A percentile compares a stretch with the other conserved stretches of the same genome.
These are phyloP conservation scores for Scaptodrosophila lebanonensis DNA, from an alignment of 1,140 invertebrate species.

Conservation along the genomic window DNA sequence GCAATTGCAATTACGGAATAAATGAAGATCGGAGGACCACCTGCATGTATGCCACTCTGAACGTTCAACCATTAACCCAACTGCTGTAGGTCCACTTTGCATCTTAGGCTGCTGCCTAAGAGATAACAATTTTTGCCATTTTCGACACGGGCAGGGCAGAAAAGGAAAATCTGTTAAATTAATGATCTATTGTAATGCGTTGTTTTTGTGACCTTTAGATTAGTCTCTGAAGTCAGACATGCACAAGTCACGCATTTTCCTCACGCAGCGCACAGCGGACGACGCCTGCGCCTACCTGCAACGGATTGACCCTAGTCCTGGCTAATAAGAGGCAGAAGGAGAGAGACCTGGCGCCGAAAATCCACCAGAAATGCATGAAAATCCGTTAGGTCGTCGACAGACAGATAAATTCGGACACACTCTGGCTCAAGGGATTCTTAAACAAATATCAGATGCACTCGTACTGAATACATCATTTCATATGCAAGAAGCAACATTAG, in stretches of 20 bases:
- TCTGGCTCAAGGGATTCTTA: conserved; percentile 35
- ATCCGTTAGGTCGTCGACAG: conserved; percentile 56
- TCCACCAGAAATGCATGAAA: conserved; percentile 73
- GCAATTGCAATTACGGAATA: conserved; percentile 65
- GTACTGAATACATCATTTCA: conserved; percentile 44
- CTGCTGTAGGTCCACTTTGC: conserved; percentile 30
- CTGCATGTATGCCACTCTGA: no score
- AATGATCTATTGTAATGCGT: conserved; percentile 60
- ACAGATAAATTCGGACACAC: conserved; percentile 31
- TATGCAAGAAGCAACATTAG: conserved; percentile 47
- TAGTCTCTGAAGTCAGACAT: conserved; percentile 43
- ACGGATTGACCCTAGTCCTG: not conserved
- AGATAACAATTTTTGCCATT: conserved; percentile 36
- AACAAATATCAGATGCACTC: conserved; percentile 56
- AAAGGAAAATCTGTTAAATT: conserved; percentile 59
- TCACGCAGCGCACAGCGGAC: conserved; percentile 38
- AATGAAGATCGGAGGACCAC: conserved; percentile 22
- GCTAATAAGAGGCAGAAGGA: conserved; percentile 65
- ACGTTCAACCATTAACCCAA: not conserved
- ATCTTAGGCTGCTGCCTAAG: not conserved
- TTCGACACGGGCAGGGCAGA: conserved; percentile 8
- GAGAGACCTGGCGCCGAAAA: conserved; percentile 71
- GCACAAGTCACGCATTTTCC: conserved; percentile 29
- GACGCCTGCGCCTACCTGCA: conserved; percentile 28
- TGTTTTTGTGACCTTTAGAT: conserved; percentile 62